Base-by-base conservation (phyloP, 2,113 vertebrate genomes). In the Centropus unirufus region DNA sequence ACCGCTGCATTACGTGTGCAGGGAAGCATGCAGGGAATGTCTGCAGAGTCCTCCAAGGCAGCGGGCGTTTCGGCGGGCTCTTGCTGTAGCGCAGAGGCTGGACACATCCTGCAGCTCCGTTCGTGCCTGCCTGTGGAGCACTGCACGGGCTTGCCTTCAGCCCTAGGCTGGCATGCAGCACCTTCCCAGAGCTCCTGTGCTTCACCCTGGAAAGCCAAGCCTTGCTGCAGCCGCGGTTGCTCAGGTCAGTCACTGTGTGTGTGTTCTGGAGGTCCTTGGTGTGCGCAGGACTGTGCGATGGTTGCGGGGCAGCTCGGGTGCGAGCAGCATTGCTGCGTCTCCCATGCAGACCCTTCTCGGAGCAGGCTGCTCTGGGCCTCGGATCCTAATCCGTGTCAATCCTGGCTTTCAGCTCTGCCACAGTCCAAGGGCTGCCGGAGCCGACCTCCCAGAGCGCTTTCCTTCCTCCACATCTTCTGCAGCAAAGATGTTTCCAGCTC, bases 361-460 rank as follows among this genome's bases (percentile, higher is more conserved):
- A 19, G 64, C 39, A 7, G 44, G 44, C 46, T 55, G 74, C 14
- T 63, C 42, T 0, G 0, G 82, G 47, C 57, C 44, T n/a, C 30
- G 39, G 26, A 27, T 58, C 76, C 91, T 89, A 52, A 92, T 82
- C 80, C 80, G 4, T 3, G 0, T 1, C 61, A 68, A 86, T 86
- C 79, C 79, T 52, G 49, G 70, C 54, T 82, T 36, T 32, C 66
- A 52, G 81, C 92, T 79, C 40, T n/a, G 80, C 59, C 6, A 2
- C 49, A 5, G 72, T 9, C 14, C 22, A 75, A 22, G 62, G 44
- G 30, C 67, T 64, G 77, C 36, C 21, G 29, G 78, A 19, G 12
- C 36, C 8, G 10, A n/a, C 21, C 34, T 58, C 64, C 14, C 78
- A 8, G 42, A 81, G 4, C 0, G 0, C 24, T 42, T 14, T 19